Percentiles rank a stretch among this genome's conserved stretches.
phyloP scores from a whole-genome alignment of 2,113 vertebrate species.

The Sebastes schlegelii region DNA sequence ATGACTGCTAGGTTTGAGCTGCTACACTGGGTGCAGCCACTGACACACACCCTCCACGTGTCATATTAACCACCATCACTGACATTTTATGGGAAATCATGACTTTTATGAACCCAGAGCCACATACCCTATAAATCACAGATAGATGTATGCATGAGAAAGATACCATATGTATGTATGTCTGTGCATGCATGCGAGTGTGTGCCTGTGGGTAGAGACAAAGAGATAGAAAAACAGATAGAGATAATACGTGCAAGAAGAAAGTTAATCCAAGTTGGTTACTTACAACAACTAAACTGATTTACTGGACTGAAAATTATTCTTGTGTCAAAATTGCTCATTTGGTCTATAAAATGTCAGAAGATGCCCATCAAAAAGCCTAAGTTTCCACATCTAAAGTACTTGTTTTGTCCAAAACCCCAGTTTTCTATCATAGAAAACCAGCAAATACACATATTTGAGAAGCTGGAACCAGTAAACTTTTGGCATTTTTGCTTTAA shows the following conservation, averaged over 20 bases:
- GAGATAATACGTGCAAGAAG: not conserved
- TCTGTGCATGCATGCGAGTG: not conserved
- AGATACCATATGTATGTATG: slow-evolving; percentile 51
- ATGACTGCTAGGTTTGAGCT: slow-evolving; percentile 71
- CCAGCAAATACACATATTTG: not conserved
- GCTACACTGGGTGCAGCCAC: slow-evolving; percentile 50
- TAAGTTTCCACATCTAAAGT: not conserved
- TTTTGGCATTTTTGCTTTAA: not conserved
- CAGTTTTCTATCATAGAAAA: not conserved
- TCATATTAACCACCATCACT: slow-evolving; percentile 83
- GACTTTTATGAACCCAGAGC: slow-evolving; percentile 82
- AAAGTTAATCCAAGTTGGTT: not conserved
- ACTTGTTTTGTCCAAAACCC: not conserved
- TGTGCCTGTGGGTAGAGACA: not conserved
- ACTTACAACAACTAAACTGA: not conserved
- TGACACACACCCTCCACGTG: slow-evolving; percentile 56
- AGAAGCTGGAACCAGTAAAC: not conserved
- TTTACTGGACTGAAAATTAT: not conserved
- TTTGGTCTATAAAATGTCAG: no score
- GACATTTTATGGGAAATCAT: slow-evolving; percentile 84
- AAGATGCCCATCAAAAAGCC: not conserved
- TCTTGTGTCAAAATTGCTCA: not conserved
- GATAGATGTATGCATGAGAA: slow-evolving; percentile 62
- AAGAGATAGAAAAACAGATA: not conserved
- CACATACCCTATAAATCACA: slow-evolving; percentile 80